These are phyloP conservation scores for Hyppa rectilinea DNA, from an alignment of 2,888 invertebrate genomes.

Conservation along the genomic window DNA sequence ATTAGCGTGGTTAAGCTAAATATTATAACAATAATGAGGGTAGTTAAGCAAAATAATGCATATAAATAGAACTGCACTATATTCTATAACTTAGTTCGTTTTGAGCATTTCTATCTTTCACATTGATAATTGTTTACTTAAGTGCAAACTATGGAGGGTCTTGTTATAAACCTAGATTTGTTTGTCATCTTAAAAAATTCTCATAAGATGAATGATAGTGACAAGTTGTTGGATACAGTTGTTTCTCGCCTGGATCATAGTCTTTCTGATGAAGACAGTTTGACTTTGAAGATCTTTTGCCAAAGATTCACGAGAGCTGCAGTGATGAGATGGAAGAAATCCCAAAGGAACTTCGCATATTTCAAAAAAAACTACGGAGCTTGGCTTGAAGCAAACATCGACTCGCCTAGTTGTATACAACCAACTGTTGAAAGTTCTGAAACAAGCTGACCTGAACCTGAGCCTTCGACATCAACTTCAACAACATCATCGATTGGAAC, in stretches of 20 bases:
- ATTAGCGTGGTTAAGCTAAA: not conserved
- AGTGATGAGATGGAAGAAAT: no score
- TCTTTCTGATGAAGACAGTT: not conserved
- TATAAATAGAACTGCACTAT: not conserved
- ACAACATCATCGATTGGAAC: no score
- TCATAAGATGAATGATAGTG: not conserved
- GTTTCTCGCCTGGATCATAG: no score
- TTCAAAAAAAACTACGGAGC: no score
- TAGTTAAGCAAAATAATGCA: not conserved
- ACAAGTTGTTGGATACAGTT: not conserved
- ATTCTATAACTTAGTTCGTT: slow-evolving; percentile 1
- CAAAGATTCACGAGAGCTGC: not conserved
- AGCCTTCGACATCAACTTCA: no score
- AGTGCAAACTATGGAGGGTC: not conserved
- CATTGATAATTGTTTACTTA: not conserved
- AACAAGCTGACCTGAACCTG: not conserved
- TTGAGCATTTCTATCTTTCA: slow-evolving; percentile 2
- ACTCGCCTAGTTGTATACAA: not conserved
- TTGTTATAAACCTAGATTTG: not conserved
- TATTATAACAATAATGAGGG: not conserved
- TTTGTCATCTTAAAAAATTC: not conserved
- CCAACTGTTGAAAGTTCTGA: not conserved
- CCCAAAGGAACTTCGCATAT: no score
- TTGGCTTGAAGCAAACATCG: not conserved
- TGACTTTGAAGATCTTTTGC: not conserved